These are phyloP conservation scores for Eupsilia transversa DNA, from an alignment of 2,888 invertebrate species.

Conservation along the genomic window DNA sequence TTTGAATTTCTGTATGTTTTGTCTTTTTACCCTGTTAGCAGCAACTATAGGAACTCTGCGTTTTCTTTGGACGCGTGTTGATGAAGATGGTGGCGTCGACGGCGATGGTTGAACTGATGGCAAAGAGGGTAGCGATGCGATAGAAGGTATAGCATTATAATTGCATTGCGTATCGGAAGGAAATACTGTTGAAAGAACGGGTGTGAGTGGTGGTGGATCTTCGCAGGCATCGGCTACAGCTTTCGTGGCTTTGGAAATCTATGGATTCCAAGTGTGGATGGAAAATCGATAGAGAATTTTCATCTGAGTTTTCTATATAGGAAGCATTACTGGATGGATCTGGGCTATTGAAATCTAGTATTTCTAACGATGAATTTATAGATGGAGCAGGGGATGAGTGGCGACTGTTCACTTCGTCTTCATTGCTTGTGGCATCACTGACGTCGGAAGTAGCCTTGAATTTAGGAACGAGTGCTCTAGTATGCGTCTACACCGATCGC, in stretches of 20 bases:
- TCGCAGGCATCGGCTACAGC: not conserved
- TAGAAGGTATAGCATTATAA: slow-evolving; percentile 2
- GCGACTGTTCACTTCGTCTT: slow-evolving; percentile 4
- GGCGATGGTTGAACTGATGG: slow-evolving; percentile 2
- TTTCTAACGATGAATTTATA: not conserved
- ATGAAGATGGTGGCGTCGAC: not conserved
- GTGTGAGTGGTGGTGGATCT: slow-evolving; percentile 1
- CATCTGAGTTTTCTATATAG: not conserved
- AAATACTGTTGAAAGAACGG: not conserved
- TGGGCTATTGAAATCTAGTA: not conserved
- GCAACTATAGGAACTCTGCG: not conserved
- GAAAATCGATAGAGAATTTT: not conserved
- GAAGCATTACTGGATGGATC: not conserved
- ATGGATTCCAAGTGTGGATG: not conserved
- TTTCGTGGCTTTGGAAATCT: not conserved
- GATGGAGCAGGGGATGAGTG: not conserved
- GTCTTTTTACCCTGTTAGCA: slow-evolving; percentile 3
- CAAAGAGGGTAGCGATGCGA: not conserved
- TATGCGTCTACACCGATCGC: not conserved
- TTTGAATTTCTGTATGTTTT: not conserved
- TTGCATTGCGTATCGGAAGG: not conserved
- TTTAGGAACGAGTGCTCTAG: not conserved
- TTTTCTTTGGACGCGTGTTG: slow-evolving; percentile 2
- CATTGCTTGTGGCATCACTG: slow-evolving; percentile 5
- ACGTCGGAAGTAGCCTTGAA: not conserved